Base-by-base conservation (phyloP, 2,888 invertebrate species). In the Panzeria rudis region DNA sequence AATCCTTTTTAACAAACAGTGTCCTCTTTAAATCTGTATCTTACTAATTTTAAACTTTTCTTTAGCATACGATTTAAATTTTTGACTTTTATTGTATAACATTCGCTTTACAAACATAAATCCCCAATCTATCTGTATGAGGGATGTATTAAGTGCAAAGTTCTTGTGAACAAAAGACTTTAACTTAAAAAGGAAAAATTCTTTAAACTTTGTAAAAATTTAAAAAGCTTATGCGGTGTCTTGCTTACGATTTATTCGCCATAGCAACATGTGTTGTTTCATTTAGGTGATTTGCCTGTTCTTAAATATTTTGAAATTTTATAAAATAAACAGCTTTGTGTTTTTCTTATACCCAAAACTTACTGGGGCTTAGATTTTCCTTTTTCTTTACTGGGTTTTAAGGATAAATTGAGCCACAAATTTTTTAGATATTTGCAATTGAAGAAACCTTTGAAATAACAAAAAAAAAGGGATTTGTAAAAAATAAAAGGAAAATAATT, bases 251-350 rank as follows among this genome's bases (percentile, higher is more conserved):
- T 38, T 41, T 41, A 41, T 4, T 44, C 7, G 41, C 15, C 29
- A 25, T 54, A 17, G 75, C 38, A 64, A 64, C 75, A 64, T 13
- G 38, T 38, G 41, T 41, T 52, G 75, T 76, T 64, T 41, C 23
- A 9, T 29, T 15, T 15, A 54, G 25, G n/a, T 15, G 9, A 54
- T 54, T 64, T 62, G 25, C 17, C 15, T 62, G 38, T 25, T 41
- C 13, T 52, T 56, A 8, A 41, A 29, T 44, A 17, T 44, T 29
- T 17, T 47, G 5, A 8, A 17, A 47, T 3, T 47, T 15, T 41
- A 13, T 41, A 11, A 41, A 41, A 41, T 3, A n/a, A n/a, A n/a
- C n/a, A 41, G 41, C 17, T 7, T 47, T 44, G 41, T 41, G 15
- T n/a, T 44, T 15, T 5, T 44, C 15, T 44, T 15, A 0, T n/a